Base-by-base conservation (phyloP, 2,888 invertebrate species). In the Drosophila atripex region DNA sequence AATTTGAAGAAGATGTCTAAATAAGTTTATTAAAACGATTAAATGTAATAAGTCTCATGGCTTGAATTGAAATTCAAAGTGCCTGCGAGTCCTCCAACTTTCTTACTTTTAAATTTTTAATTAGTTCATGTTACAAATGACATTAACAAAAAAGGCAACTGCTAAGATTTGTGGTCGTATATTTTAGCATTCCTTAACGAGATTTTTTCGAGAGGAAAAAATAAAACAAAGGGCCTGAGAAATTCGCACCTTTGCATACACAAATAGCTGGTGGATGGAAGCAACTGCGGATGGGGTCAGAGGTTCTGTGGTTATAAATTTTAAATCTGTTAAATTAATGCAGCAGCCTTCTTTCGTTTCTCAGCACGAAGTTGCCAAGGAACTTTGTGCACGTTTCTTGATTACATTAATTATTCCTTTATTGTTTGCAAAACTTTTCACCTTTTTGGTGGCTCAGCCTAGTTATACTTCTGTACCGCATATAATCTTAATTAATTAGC, bases 251-350 rank as follows among this genome's bases (percentile, higher is more conserved):
- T 84, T 84, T 84, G 84, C 86, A 84, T 84, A 84, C 86, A 68
- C 73, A 84, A 84, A 77, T 71, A 84, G 79, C 59, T 7, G n/a
- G 32, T 6, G 21, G 32, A n/a, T 35, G 18, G 7, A 14, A 18
- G 47, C 23, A 7, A 35, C 12, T 32, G 32, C 30, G 38, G 12
- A 32, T 53, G 41, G 41, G 23, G 7, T 50, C 28, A 55, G 53
- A 25, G 45, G 39, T 59, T 69, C 21, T 76, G 75, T 76, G 85
- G 90, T 88, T 89, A 90, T 90, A 90, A 90, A 90, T 90, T 90
- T 90, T 89, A 90, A 90, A 90, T 90, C 84, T 89, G 89, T 79
- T 89, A 82, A 89, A 86, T 90, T 89, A 89, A 89, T 89, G 82
- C 82, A 57, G 63, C 70, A 72, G 76, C 78, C 78, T 68, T 71